Percentiles rank a stretch among this genome's conserved stretches.
These are phyloP conservation scores for Hypomecis atomaria DNA, from an alignment of 2,888 invertebrate genomes.

Conservation along the genomic window DNA sequence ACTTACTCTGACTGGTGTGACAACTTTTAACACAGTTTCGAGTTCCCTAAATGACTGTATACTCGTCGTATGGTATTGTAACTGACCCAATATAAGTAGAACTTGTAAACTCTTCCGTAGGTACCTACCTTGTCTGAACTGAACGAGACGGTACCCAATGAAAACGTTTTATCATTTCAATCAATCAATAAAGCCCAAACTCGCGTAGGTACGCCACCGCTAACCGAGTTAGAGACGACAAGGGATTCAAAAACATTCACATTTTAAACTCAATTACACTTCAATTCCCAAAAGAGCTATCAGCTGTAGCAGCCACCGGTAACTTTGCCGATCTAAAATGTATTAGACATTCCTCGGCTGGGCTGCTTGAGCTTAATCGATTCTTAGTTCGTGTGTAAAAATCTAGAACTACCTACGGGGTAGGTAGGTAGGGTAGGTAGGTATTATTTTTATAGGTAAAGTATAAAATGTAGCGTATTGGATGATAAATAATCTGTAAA, in stretches of 20 bases:
- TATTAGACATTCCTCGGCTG: slow-evolving; percentile 34
- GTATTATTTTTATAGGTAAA: no score
- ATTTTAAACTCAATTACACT: slow-evolving; percentile 44
- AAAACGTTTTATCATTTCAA: background rate
- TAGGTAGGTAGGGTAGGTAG: no score
- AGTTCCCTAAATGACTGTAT: no score
- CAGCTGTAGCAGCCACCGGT: slow-evolving; percentile 34
- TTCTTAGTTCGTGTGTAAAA: slow-evolving; percentile 38
- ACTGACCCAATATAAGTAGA: no score
- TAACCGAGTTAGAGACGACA: slow-evolving; percentile 7
- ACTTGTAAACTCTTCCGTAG: no score
- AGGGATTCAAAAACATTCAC: slow-evolving; percentile 28
- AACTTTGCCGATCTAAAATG: slow-evolving; percentile 47
- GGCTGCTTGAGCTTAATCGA: slow-evolving; percentile 46
- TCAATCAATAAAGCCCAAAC: slow-evolving; percentile 11
- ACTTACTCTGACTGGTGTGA: no score
- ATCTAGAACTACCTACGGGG: slow-evolving; percentile 26
- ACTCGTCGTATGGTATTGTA: no score
- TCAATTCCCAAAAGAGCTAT: slow-evolving; percentile 46
- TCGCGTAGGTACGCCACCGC: background rate
- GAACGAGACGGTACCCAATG: no score
- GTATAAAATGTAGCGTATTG: no score
- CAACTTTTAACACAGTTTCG: no score
- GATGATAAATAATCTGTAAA: no score
- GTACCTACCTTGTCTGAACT: no score